Conservation (phyloP, 2,888 invertebrate species). For the Hemistola chrysoprasaria region DNA sequence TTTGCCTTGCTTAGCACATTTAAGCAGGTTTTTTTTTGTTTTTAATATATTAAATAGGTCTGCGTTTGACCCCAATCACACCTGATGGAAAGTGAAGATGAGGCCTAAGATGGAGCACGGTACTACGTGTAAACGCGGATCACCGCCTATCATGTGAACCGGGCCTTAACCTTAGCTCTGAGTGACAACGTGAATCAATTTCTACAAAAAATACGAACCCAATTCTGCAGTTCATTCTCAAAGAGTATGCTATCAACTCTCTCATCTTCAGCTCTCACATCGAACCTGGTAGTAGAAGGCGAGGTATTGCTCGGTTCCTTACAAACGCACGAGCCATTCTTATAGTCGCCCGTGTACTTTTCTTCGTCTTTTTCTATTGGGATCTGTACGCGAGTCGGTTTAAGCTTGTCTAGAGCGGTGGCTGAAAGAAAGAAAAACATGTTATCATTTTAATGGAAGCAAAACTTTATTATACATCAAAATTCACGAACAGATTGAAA, state of each 20-base stretch:
- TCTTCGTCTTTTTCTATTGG: constrained; percentile 46
- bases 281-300: constrained; percentile 57
- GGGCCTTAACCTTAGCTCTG: no score
- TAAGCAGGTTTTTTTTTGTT: no score
- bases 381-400: constrained; percentile 55
- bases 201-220: constrained; percentile 67
- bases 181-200: no score
- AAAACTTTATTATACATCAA: no score
- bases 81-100: no score
- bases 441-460: not conserved
- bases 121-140: no score
- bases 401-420: constrained; percentile 58
- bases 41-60: no score
- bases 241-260: constrained; percentile 85
- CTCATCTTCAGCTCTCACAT: constrained; percentile 72
- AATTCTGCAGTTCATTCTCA: constrained; percentile 91
- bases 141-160: no score
- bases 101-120: no score
- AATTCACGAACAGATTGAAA: no score
- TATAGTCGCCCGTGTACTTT: constrained; percentile 63
- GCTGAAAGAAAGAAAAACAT: constrained; percentile 39
- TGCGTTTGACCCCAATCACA: no score
- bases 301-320: constrained; percentile 32
- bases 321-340: constrained; percentile 58
- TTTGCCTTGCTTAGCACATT: no score